Percentiles rank a stretch among this genome's conserved stretches.
These are phyloP conservation scores for Sarcophaga peregrina DNA, from an alignment of 1,140 invertebrate genomes.

Conservation along the genomic window DNA sequence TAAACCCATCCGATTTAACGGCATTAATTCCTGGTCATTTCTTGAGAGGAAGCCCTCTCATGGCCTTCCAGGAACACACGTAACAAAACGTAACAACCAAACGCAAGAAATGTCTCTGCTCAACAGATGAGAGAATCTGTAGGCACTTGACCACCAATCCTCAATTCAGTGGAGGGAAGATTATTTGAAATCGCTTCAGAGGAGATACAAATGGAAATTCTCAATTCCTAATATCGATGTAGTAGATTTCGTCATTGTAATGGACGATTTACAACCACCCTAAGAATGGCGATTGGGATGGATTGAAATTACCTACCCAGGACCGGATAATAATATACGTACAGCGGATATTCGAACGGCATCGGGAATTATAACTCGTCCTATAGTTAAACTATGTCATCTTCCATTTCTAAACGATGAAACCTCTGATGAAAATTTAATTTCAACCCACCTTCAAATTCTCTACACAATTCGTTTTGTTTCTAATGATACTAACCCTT, in stretches of 20 bases:
- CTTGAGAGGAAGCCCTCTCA: conserved; percentile 35
- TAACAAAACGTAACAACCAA: too few relatives aligned
- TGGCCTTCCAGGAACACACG: too few relatives aligned
- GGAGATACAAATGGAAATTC: conserved; percentile 9
- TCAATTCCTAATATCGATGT: background rate
- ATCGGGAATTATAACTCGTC: background rate
- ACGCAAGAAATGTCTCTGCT: background rate
- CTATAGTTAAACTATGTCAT: too few relatives aligned
- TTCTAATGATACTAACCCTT: background rate
- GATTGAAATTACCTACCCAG: conserved; percentile 45
- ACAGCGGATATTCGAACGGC: background rate
- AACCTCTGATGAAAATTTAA: background rate
- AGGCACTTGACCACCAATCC: background rate
- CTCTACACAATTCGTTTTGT: background rate
- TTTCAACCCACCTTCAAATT: background rate
- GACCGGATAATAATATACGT: background rate
- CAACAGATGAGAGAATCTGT: background rate
- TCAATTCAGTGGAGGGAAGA: background rate
- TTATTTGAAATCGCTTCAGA: conserved; percentile 8
- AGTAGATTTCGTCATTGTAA: conserved; percentile 54
- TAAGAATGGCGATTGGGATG: conserved; percentile 57
- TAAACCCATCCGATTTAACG: background rate
- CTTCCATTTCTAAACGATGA: background rate
- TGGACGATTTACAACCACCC: conserved; percentile 58
- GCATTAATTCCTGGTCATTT: conserved; percentile 45